Conservation (phyloP, 2,888 invertebrate species). For the Dinocampus coccinellae region DNA sequence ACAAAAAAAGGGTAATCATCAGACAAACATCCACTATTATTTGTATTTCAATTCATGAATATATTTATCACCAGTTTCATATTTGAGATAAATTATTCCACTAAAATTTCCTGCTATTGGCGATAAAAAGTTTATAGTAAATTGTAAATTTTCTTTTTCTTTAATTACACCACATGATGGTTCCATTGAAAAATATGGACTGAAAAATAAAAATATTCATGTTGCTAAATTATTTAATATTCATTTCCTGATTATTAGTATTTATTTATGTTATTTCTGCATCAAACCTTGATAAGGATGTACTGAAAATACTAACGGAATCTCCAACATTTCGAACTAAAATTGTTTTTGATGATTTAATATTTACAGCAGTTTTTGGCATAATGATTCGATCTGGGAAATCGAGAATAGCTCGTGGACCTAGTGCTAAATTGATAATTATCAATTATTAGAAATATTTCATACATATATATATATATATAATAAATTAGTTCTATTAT, state of each 20-base stretch:
- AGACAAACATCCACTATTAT: background rate
- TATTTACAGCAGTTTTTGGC: constrained; percentile 72
- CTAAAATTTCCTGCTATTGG: constrained; percentile 68
- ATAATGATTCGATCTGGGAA: constrained; percentile 74
- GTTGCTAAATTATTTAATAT: background rate
- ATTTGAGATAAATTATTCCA: constrained; percentile 64
- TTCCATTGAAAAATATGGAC: constrained; percentile 71
- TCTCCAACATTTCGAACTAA: constrained; percentile 73
- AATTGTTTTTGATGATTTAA: constrained; percentile 69
- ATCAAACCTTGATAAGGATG: constrained; percentile 67
- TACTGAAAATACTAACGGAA: constrained; percentile 70
- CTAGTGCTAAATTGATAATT: constrained; percentile 68
- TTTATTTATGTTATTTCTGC: background rate
- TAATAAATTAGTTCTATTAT: background rate
- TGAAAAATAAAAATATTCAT: constrained; percentile 26
- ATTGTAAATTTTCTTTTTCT: constrained; percentile 70
- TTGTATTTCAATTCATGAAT: background rate
- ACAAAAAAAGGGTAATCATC: no score
- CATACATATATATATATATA: background rate
- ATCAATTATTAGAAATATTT: background rate
- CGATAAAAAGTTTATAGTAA: constrained; percentile 72
- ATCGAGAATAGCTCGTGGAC: constrained; percentile 73
- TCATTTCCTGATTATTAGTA: no score
- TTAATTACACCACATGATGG: constrained; percentile 72
- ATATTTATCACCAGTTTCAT: constrained; percentile 63